These are phyloP conservation scores for Poeciliopsis paucimaculata DNA, from an alignment of 2,797 vertebrate species.

Conservation along the genomic window DNA sequence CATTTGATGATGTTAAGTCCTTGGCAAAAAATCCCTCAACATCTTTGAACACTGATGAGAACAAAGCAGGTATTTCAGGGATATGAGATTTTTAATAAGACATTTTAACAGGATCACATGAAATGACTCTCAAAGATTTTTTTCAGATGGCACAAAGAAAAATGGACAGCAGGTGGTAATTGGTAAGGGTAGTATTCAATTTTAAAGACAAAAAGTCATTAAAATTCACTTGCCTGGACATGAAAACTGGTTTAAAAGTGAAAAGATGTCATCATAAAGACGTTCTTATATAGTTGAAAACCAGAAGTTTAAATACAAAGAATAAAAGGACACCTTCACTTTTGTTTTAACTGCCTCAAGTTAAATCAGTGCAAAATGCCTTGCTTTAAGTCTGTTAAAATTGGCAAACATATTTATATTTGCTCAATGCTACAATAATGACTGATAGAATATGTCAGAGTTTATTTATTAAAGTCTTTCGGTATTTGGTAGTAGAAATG, in stretches of 20 bases:
- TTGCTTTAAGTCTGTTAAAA: too few relatives aligned
- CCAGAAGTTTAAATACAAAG: too few relatives aligned
- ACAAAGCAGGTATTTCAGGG: background rate
- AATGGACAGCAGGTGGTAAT: background rate
- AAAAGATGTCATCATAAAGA: background rate
- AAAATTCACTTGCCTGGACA: background rate
- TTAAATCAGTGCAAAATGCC: too few relatives aligned
- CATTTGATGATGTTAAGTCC: background rate
- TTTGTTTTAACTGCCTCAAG: too few relatives aligned
- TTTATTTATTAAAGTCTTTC: too few relatives aligned
- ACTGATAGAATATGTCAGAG: too few relatives aligned
- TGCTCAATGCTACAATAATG: too few relatives aligned
- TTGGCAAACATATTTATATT: too few relatives aligned
- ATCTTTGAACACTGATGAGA: background rate
- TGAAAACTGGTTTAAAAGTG: background rate
- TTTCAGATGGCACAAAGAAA: background rate
- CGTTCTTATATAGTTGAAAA: background rate
- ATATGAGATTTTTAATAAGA: constrained; percentile 1
- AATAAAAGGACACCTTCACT: too few relatives aligned
- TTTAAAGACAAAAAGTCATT: background rate
- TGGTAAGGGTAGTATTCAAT: background rate
- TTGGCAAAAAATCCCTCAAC: background rate
- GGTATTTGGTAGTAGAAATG: too few relatives aligned
- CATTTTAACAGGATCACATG: background rate
- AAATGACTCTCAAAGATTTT: constrained; percentile 1